Percentiles rank a stretch among this genome's conserved stretches.
phyloP scores from a whole-genome alignment of 1,140 invertebrate genomes.

The Heliconius eleuchia region DNA sequence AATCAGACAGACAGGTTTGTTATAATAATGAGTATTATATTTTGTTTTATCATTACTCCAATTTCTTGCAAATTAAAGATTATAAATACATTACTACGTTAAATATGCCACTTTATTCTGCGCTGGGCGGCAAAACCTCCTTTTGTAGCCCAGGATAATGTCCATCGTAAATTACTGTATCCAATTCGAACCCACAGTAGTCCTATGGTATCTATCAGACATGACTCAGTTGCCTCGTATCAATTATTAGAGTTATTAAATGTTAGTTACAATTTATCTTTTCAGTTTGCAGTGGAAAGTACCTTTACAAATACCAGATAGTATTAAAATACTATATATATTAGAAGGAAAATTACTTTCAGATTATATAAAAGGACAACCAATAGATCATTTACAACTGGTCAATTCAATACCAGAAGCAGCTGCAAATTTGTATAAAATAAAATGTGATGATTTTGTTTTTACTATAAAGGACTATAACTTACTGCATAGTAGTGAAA shows the following conservation, averaged over 20 bases:
- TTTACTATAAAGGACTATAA: constrained; percentile 63
- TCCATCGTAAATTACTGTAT: too few species aligned
- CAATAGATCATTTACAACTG: constrained; percentile 46
- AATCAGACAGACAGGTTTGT: neutral
- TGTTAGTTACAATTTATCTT: constrained; percentile 16
- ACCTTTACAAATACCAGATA: constrained; percentile 41
- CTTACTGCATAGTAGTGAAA: constrained; percentile 59
- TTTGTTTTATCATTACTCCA: neutral
- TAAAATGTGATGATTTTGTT: constrained; percentile 53
- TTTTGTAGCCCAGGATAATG: too few species aligned
- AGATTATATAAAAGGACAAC: constrained; percentile 48
- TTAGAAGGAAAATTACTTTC: constrained; percentile 65
- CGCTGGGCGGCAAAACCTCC: too few species aligned
- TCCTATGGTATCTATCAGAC: too few species aligned
- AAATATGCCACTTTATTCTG: too few species aligned
- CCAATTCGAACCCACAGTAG: too few species aligned
- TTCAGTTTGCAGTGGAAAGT: constrained; percentile 61
- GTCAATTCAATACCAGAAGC: constrained; percentile 53
- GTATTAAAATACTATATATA: constrained; percentile 57
- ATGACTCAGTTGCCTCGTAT: neutral
- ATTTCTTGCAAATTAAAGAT: too few species aligned
- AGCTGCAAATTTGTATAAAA: constrained; percentile 57
- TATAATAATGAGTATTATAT: neutral
- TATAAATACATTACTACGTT: too few species aligned
- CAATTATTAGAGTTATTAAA: neutral